A percentile compares a stretch with the other conserved stretches of the same genome.
phyloP scores from a whole-genome alignment of 2,888 invertebrate species.

The Melitaea athalia region DNA sequence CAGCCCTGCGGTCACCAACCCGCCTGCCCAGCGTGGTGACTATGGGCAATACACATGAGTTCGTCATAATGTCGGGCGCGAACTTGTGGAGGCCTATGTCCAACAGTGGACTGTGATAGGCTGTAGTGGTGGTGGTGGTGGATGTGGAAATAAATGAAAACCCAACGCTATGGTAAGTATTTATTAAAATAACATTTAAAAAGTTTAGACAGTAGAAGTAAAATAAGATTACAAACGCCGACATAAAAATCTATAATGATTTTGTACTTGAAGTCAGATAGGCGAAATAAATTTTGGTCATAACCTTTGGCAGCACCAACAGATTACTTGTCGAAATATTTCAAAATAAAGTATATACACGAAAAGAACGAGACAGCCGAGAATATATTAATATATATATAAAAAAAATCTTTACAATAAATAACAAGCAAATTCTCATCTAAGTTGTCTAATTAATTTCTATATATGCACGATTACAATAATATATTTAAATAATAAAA shows the following conservation, averaged over 20 bases:
- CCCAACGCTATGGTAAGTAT: conserved; percentile 48
- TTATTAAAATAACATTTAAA: conserved; percentile 54
- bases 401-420: conserved; percentile 24
- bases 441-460: conserved; percentile 21
- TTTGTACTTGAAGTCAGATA: conserved; percentile 17
- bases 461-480: conserved; percentile 29
- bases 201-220: conserved; percentile 35
- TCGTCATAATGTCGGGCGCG: no score
- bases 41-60: no score
- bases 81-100: no score
- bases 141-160: conserved; percentile 33
- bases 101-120: no score
- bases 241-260: conserved; percentile 28
- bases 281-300: conserved; percentile 2
- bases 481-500: conserved; percentile 17
- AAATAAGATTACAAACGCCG: conserved; percentile 22
- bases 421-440: conserved; percentile 22
- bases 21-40: no score
- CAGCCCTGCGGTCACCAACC: no score
- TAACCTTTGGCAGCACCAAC: conserved; percentile 13
- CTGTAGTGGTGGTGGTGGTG: no score
- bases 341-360: conserved; percentile 8
- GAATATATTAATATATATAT: neutral
- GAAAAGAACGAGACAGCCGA: neutral
- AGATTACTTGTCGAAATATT: neutral